Conservation (phyloP, 2,888 invertebrate species). For the Poecilus cupreus region DNA sequence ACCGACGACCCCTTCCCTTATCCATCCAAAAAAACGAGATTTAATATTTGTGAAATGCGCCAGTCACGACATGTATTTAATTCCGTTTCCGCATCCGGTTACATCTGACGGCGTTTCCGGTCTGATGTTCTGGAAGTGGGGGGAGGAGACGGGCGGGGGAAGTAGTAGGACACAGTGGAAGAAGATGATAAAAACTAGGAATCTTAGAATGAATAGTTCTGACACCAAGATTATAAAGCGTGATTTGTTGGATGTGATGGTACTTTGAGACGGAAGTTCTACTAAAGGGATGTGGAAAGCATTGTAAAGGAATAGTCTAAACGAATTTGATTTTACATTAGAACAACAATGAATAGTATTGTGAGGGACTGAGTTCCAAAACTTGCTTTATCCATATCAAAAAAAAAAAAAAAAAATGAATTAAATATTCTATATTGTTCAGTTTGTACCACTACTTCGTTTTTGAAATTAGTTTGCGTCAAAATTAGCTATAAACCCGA, state of each 20-base stretch:
- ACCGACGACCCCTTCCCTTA: slow-evolving; percentile 11
- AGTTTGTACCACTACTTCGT: too few species aligned
- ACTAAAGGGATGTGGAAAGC: not conserved
- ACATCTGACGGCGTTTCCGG: slow-evolving; percentile 17
- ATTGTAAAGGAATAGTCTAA: not conserved
- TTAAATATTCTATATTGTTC: too few species aligned
- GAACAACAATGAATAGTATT: not conserved
- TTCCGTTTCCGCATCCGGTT: slow-evolving; percentile 38
- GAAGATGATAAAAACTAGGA: slow-evolving; percentile 7
- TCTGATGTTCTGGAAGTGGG: not conserved
- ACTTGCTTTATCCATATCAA: too few species aligned
- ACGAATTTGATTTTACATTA: not conserved
- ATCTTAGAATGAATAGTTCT: slow-evolving; percentile 18
- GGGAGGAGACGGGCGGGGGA: not conserved
- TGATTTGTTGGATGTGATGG: not conserved
- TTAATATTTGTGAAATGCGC: slow-evolving; percentile 34
- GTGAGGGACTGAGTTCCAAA: not conserved
- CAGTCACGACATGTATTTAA: slow-evolving; percentile 31
- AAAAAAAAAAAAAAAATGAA: too few species aligned
- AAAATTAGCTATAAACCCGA: not conserved
- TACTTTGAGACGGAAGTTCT: not conserved
- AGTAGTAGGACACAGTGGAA: too few species aligned
- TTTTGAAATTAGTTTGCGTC: too few species aligned
- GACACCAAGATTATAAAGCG: not conserved
- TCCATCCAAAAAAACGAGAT: slow-evolving; percentile 30